Evolutionary conservation across 1,140 invertebrate species (phyloP), one percentile per base, ranked within the genome.

Genomic region (Drosophila melanica): DNA sequence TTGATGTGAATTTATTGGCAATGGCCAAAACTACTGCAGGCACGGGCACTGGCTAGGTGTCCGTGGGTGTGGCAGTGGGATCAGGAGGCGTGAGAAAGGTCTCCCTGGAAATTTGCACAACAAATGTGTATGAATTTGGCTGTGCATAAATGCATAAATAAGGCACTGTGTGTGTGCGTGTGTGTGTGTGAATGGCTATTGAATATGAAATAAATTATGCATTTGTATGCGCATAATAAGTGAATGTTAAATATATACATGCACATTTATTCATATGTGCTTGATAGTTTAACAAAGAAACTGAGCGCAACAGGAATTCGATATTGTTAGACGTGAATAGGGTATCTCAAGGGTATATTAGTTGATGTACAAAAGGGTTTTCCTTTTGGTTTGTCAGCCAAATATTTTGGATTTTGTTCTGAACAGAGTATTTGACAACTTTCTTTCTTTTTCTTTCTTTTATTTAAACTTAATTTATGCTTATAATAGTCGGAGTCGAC

Each of bases 1-100:
- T 89, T 84, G 85, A 90, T 90, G 85, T 89, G 85, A 89, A 90
- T 89, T 89, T 89, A 89, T 89, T 84, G 85, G 79, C 79, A 89
- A 68, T 68, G 62, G 62, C 75, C 79, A 73, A 62, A 70, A 68
- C 42, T 68, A 77, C 42, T 68, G 75, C 58, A 70, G 18, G 11
- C 39, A 30, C n/a, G n/a, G 20, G 47, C 16, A 5, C 5, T 27
- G 39, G 12, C 8, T 18, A 4, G 30, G 27, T 14, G 44, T 30
- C 8, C 3, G 33, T 50, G 50, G 54, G 50, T 14, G 35, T 30
- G 41, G 39, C 18, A 12, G n/a, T 14, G 50, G 30, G 5, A 18
- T 10, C 50, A 35, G 41, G 27, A 51, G 84, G 77, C 84, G 85
- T 89, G 84, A 89, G 84, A 89, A 86, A 72, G 60, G 75, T 50